These are phyloP conservation scores for Syrmaticus mikado DNA, from an alignment of 2,113 vertebrate genomes.

Conservation along the genomic window DNA sequence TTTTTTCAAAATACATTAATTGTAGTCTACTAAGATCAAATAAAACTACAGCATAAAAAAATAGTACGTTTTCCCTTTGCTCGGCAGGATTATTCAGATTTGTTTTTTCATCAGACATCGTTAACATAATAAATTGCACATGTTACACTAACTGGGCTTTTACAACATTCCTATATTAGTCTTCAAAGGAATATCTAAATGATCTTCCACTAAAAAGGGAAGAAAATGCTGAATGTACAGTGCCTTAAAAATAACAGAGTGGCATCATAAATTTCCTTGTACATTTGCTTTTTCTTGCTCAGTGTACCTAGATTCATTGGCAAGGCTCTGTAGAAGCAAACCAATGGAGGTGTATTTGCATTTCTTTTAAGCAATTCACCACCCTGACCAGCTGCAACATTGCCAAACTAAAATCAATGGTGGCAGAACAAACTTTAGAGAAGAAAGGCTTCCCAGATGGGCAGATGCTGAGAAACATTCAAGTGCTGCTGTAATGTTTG, in stretches of 20 bases:
- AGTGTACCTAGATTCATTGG: not conserved
- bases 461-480: conserved; percentile 46
- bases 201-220: conserved; percentile 39
- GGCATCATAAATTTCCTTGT: conserved; percentile 19
- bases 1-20: conserved; percentile 56
- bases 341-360: not conserved
- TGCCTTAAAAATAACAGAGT: conserved; percentile 28
- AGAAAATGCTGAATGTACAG: conserved; percentile 32
- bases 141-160: conserved; percentile 25
- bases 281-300: conserved; percentile 11
- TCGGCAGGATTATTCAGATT: conserved; percentile 59
- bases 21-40: conserved; percentile 41
- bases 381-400: conserved; percentile 36
- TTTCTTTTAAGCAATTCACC: not conserved
- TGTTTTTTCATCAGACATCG: conserved; percentile 59
- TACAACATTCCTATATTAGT: conserved; percentile 54
- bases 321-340: not conserved
- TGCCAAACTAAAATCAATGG: not conserved
- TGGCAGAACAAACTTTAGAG: conserved; percentile 27
- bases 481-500: not conserved
- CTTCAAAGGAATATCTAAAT: conserved; percentile 59
- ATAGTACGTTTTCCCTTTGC: conserved; percentile 23
- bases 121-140: conserved; percentile 66
- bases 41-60: conserved; percentile 36
- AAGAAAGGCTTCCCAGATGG: conserved; percentile 35